Base-by-base conservation (phyloP, 2,797 vertebrate genomes). In the Lemur catta region DNA sequence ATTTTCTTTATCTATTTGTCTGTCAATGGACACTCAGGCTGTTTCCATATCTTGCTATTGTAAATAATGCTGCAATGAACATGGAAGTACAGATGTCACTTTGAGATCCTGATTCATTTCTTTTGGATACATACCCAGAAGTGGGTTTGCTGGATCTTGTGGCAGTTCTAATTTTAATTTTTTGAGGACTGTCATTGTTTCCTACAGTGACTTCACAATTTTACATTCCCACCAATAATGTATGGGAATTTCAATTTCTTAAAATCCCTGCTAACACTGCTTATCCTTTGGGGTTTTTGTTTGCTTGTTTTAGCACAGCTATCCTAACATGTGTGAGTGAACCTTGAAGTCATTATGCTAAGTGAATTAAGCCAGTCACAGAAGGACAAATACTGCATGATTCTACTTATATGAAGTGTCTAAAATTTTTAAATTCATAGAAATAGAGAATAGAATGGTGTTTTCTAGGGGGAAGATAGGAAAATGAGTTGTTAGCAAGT, bases 391-490 rank as follows among this genome's bases (percentile, higher is more conserved):
- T 79, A 57, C 17, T 17, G 48, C n/a, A 35, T 30, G 65, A 20
- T 85, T 78, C 6, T 12, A 24, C 11, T 69, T 30, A 76, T 28
- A 7, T 75, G 17, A 81, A 9, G 50, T 35, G 6, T 88, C 55
- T 74, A 74, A 65, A 72, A 55, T 8, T 48, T 79, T 76, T 41
- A 48, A 46, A n/a, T 24, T 78, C n/a, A n/a, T 46, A 52, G n/a
- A 26, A 80, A 9, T 20, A 20, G 28, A 35, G 20, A 72, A 50
- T 28, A 18, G 41, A 20, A 50, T 38, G 26, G 0, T 20, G 2
- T 10, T 6, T 61, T 7, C 59, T 10, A 0, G 0, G 30, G 43
- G 12, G 17, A 4, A 1, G 20, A 11, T 33, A 30, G 43, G 52
- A 9, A 35, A 69, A 55, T n/a, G 46, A 28, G 5, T 14, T 50